A percentile compares a stretch with the other conserved stretches of the same genome.
phyloP scores from a whole-genome alignment of 2,888 invertebrate genomes.

The Ommatoiulus sabulosus region DNA sequence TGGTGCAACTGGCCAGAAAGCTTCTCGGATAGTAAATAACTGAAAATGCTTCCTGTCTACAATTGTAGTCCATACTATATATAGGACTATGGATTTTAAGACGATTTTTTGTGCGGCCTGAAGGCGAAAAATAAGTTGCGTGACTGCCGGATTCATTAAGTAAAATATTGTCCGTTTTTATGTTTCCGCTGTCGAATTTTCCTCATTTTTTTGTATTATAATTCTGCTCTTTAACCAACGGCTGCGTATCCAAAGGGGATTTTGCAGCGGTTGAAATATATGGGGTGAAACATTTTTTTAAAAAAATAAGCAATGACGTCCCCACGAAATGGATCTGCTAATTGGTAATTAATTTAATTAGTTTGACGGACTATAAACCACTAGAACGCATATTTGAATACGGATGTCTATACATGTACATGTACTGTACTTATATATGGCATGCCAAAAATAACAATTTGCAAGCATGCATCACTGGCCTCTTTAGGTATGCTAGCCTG shows the following conservation, averaged over 20 bases:
- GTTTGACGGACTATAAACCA: background rate
- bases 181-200: conserved; percentile 20
- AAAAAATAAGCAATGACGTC: background rate
- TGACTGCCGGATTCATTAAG: background rate
- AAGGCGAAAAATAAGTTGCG: background rate
- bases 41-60: background rate
- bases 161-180: conserved; percentile 24
- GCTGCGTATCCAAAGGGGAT: background rate
- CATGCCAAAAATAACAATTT: too few relatives aligned
- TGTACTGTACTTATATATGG: too few relatives aligned
- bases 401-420: background rate
- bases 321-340: background rate
- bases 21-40: background rate
- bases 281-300: background rate
- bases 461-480: too few relatives aligned
- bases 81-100: background rate
- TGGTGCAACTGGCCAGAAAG: background rate
- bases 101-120: background rate
- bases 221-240: background rate
- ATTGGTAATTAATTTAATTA: conserved; percentile 35
- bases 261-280: background rate
- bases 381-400: background rate
- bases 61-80: background rate
- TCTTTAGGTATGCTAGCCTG: too few relatives aligned
- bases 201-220: conserved; percentile 5